Conservation (phyloP, 2,888 invertebrate genomes). For the Mesorhabditis spiculigera region DNA sequence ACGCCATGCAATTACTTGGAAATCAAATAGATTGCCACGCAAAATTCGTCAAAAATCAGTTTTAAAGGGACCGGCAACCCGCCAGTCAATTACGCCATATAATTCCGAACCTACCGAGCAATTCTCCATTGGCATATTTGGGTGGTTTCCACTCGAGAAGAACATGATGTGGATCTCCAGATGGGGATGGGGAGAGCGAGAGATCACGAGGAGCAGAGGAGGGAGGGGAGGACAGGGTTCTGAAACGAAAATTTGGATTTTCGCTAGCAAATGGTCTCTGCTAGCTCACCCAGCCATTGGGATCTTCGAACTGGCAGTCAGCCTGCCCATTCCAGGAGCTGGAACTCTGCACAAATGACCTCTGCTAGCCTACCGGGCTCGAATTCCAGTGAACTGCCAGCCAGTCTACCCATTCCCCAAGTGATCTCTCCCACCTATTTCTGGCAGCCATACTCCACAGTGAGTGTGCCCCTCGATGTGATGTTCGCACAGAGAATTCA, state of each 20-base stretch:
- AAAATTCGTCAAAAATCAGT: too few species aligned
- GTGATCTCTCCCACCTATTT: conserved; percentile 15
- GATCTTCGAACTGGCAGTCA: too few species aligned
- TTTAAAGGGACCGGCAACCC: too few species aligned
- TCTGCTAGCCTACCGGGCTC: too few species aligned
- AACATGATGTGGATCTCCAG: conserved; percentile 69
- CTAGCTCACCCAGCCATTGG: too few species aligned
- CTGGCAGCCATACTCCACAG: conserved; percentile 87
- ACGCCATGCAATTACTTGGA: too few species aligned
- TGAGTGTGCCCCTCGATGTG: conserved; percentile 62
- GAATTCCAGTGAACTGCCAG: too few species aligned
- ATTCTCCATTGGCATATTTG: conserved; percentile 78
- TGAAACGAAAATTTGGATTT: conserved; percentile 59
- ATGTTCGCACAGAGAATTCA: conserved; percentile 55
- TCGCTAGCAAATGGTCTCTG: neutral
- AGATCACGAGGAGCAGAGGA: conserved; percentile 72
- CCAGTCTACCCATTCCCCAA: too few species aligned
- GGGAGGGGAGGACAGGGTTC: conserved; percentile 78
- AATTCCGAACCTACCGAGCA: conserved; percentile 68
- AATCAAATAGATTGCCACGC: too few species aligned
- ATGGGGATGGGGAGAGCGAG: conserved; percentile 36
- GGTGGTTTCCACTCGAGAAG: conserved; percentile 86
- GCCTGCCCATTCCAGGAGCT: too few species aligned
- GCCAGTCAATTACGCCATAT: too few species aligned
- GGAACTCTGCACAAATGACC: too few species aligned